A percentile compares a stretch with the other conserved stretches of the same genome.
phyloP scores from a whole-genome alignment of 1,140 invertebrate genomes.

The Polypedilum pembai region DNA sequence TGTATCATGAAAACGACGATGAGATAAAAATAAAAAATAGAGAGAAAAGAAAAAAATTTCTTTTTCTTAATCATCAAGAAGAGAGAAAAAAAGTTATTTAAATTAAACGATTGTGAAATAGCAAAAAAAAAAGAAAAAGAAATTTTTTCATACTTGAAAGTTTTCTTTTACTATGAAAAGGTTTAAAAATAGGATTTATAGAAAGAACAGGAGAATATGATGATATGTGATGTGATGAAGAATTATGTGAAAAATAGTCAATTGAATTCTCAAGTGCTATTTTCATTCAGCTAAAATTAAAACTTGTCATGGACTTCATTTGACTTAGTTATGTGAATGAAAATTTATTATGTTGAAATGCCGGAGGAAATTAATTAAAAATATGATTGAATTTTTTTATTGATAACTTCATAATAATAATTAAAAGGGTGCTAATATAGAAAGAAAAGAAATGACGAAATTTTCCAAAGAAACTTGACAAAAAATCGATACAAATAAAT shows the following conservation, averaged over 20 bases:
- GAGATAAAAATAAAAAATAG: conserved; percentile 25
- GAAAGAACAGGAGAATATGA: conserved; percentile 3
- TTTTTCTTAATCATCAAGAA: conserved; percentile 24
- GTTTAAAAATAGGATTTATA: conserved; percentile 5
- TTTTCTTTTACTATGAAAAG: neutral
- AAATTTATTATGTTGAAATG: no score
- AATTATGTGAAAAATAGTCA: neutral
- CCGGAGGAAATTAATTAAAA: no score
- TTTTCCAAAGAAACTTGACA: no score
- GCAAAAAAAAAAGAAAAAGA: neutral
- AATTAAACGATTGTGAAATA: conserved; percentile 24
- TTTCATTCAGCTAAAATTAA: no score
- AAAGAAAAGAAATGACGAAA: no score
- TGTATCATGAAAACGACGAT: neutral
- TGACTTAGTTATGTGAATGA: no score
- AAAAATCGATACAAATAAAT: no score
- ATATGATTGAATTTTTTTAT: no score
- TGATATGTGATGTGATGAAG: conserved; percentile 6
- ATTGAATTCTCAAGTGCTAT: neutral
- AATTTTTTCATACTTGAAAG: neutral
- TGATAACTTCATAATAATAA: no score
- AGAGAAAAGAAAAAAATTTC: neutral
- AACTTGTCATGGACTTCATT: no score
- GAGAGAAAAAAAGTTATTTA: conserved; percentile 20
- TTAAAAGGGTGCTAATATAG: no score